Conservation (phyloP, 1,140 invertebrate species). For the Polyergus mexicanus region DNA sequence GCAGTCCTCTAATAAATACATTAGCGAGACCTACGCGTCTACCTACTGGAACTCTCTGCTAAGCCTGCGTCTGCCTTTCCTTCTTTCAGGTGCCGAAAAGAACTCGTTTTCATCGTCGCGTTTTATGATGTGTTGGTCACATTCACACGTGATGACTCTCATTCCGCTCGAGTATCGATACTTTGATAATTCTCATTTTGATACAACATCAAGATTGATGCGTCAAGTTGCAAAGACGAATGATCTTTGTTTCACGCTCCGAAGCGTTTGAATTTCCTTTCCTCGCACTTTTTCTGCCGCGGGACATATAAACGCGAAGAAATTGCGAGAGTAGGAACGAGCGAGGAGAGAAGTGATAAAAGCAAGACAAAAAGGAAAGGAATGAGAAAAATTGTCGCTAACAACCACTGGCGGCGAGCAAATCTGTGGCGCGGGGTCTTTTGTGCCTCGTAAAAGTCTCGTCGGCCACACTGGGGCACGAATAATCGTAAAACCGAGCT, state of each 20-base stretch:
- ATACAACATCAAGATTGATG: not conserved
- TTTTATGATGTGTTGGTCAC: conserved; percentile 59
- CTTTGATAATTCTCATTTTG: not conserved
- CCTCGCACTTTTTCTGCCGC: conserved; percentile 6
- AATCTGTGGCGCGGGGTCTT: conserved; percentile 77
- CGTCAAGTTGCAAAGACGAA: not conserved
- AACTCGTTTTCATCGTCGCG: conserved; percentile 44
- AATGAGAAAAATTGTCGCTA: conserved; percentile 77
- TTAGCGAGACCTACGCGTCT: conserved; percentile 32
- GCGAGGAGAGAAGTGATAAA: conserved; percentile 46
- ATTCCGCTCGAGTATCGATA: not conserved
- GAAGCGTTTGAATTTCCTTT: conserved; percentile 21
- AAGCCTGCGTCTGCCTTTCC: not conserved
- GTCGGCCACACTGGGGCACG: conserved; percentile 76
- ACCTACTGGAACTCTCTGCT: conserved; percentile 1
- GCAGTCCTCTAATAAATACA: conserved; percentile 66
- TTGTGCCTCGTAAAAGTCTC: conserved; percentile 79
- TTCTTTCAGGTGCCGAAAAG: conserved; percentile 22
- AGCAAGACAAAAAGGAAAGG: conserved; percentile 72
- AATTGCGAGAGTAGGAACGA: conserved; percentile 17
- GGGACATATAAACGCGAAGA: conserved; percentile 26
- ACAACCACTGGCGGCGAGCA: conserved; percentile 76
- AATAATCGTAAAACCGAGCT: conserved; percentile 79
- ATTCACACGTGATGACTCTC: conserved; percentile 32
- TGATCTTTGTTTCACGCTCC: conserved; percentile 24